A percentile compares a stretch with the other conserved stretches of the same genome.
phyloP scores from a whole-genome alignment of 2,797 vertebrate species.

The Percopsis omiscomaycus region DNA sequence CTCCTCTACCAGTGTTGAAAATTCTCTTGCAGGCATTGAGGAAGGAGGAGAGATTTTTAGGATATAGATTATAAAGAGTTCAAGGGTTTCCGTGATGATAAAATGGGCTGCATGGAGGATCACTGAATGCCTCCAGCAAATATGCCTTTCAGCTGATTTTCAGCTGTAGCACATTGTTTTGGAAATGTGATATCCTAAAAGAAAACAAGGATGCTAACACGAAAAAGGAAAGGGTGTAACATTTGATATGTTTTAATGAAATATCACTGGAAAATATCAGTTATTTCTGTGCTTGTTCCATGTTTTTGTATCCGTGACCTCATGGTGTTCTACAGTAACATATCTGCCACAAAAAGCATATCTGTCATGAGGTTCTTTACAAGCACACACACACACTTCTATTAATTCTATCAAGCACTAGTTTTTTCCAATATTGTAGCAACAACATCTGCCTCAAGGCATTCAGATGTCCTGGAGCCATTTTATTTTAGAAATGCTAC shows the following conservation, averaged over 20 bases:
- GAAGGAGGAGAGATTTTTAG: conserved; percentile 38
- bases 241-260: conserved; percentile 26
- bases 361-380: neutral
- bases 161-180: conserved; percentile 38
- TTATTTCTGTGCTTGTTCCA: neutral
- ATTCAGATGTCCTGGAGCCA: conserved; percentile 56
- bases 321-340: conserved; percentile 13
- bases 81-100: conserved; percentile 30
- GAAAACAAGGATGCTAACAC: conserved; percentile 9
- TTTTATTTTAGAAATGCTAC: conserved; percentile 43
- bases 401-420: neutral
- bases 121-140: conserved; percentile 36
- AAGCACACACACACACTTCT: too few species aligned
- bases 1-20: conserved; percentile 24
- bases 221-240: conserved; percentile 29
- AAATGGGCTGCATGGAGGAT: conserved; percentile 32
- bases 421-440: conserved; percentile 34
- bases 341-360: conserved; percentile 16
- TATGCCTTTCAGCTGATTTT: conserved; percentile 47
- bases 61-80: conserved; percentile 51
- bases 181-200: conserved; percentile 21
- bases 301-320: conserved; percentile 32
- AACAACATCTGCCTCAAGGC: conserved; percentile 56
- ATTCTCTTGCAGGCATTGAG: conserved; percentile 34
- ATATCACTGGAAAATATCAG: conserved; percentile 38